Evolutionary conservation across 2,113 vertebrate species (phyloP).

Genomic region (Nibea coibor): DNA sequence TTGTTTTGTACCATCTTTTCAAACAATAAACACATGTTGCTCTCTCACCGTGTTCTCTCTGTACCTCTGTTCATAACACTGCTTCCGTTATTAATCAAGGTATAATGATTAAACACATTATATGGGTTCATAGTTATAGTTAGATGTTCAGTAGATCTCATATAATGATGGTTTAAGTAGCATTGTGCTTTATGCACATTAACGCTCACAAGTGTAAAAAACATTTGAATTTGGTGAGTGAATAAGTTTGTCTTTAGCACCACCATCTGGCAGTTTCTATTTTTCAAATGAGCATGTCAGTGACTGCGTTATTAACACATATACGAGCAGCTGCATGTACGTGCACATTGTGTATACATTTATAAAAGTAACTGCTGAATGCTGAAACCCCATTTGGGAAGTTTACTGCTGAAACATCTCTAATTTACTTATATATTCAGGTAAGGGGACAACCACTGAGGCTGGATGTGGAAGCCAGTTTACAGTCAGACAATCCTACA

Average conservation of each 20-base stretch:
- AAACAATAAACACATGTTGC: too few species aligned
- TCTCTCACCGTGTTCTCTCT: too few species aligned
- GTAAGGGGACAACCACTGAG: too few species aligned
- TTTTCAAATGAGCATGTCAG: background rate
- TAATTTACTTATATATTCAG: too few species aligned
- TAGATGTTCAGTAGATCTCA: background rate
- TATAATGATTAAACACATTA: background rate
- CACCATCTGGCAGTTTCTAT: background rate
- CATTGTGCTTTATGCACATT: background rate
- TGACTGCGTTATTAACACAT: background rate
- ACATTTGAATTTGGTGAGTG: background rate
- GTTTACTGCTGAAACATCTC: too few species aligned
- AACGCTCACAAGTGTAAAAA: background rate
- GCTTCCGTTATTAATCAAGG: background rate
- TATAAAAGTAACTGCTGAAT: background rate
- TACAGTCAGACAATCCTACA: too few species aligned
- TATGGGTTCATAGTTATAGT: background rate
- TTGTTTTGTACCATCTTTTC: too few species aligned
- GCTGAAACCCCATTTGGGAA: too few species aligned
- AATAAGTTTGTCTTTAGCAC: background rate
- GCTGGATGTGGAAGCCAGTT: too few species aligned
- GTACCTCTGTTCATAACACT: constrained; percentile 6
- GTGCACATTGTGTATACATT: background rate
- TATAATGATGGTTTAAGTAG: background rate
- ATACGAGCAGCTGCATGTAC: background rate